These are phyloP conservation scores for Syngnathus typhle DNA, from an alignment of 2,113 vertebrate species.

Conservation along the genomic window DNA sequence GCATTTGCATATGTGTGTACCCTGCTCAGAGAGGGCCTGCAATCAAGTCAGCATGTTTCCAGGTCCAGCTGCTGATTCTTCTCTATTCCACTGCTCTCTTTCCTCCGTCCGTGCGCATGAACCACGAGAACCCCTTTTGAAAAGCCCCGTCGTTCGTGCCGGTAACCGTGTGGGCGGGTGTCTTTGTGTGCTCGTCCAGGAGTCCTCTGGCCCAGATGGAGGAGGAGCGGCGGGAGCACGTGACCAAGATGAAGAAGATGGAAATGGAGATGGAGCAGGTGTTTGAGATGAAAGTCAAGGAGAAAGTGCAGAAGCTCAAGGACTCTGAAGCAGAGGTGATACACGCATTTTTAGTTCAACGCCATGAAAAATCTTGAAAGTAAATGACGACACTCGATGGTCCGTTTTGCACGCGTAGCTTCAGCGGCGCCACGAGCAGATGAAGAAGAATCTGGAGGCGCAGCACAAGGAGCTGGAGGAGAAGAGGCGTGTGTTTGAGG, in stretches of 20 bases:
- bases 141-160: background rate
- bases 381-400: too few species aligned
- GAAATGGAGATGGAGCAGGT: slow-evolving; percentile 99
- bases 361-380: too few species aligned
- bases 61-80: too few species aligned
- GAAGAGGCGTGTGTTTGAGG: slow-evolving; percentile 91
- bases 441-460: slow-evolving; percentile 98
- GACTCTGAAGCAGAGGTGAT: slow-evolving; percentile 97
- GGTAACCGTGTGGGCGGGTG: background rate
- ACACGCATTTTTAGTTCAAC: background rate
- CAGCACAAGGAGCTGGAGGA: slow-evolving; percentile 97
- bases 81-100: background rate
- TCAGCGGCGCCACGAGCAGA: slow-evolving; percentile 94
- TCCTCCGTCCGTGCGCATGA: background rate
- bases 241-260: slow-evolving; percentile 99
- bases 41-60: slow-evolving; percentile 1
- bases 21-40: background rate
- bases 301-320: slow-evolving; percentile 97
- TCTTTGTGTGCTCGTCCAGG: slow-evolving; percentile 58
- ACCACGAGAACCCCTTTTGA: background rate
- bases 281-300: slow-evolving; percentile 99
- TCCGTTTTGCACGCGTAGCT: slow-evolving; percentile 68
- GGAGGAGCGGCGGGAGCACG: slow-evolving; percentile 93
- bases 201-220: slow-evolving; percentile 98
- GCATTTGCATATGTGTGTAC: background rate